Base-by-base conservation (phyloP, 2,888 invertebrate species). In the Andrena praecox region DNA sequence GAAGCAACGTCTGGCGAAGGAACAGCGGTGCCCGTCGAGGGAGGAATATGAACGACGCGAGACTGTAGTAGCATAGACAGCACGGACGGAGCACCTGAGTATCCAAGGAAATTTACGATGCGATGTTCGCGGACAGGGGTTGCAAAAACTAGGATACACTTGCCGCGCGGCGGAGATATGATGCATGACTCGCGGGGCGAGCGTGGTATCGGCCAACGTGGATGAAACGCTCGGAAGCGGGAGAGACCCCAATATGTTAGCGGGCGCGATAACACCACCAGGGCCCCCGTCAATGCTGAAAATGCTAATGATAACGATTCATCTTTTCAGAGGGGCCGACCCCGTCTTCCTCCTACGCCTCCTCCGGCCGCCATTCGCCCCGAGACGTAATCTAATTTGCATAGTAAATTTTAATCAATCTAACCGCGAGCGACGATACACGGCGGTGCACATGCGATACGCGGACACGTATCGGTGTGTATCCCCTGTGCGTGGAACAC, bases 331-430 rank as follows among this genome's bases (percentile, higher is more conserved):
- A 31, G 63, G n/a, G 48, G 35, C 29, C 16, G 31, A 12, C 35
- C 68, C 35, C 69, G 50, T 33, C 59, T 71, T 63, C 74, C 71
- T 73, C 31, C 64, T 48, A 67, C 85, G 54, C 64, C 52, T 42
- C 50, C 54, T 35, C 56, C 70, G 50, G 52, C 20, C 77, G 82
- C 24, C 74, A 50, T 20, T 67, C 33, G 67, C 64, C 82, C 56
- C 76, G 62, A 77, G 82, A 75, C 68, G 79, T 77, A 85, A 84
- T 90, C 89, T 91, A 91, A 91, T 91, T 91, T 91, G 88, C 90
- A 89, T 91, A 89, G 89, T 85, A 89, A 89, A 91, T 91, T 92
- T 89, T 90, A 91, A 91, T 90, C 90, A 89, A 89, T 85, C 87
- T 86, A 86, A 87, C 85, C 90, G 85, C 85, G 82, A 89, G 83